phyloP scores from a whole-genome alignment of 2,888 invertebrate species.

The Xanthia icteritia region DNA sequence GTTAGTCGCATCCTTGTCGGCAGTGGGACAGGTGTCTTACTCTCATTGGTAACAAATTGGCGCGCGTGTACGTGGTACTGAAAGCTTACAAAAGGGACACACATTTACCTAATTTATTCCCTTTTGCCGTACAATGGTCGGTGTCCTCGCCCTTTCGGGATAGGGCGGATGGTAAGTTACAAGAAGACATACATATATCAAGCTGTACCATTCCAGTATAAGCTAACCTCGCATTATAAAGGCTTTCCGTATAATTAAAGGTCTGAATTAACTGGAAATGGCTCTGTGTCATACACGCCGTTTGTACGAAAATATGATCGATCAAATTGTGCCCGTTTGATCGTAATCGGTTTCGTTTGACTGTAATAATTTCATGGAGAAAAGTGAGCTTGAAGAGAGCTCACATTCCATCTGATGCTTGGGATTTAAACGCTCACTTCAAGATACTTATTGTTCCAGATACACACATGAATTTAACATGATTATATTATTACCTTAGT shows the following conservation, averaged over 20 bases:
- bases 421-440: too few relatives aligned
- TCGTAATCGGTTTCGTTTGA: neutral
- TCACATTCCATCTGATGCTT: too few relatives aligned
- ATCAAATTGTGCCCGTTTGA: conserved; percentile 13
- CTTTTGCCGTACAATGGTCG: conserved; percentile 13
- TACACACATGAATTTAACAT: neutral
- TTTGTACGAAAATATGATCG: neutral
- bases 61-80: conserved; percentile 16
- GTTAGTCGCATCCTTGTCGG: too few relatives aligned
- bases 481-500: neutral
- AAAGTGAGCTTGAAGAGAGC: too few relatives aligned
- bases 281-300: too few relatives aligned
- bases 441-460: neutral
- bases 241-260: neutral
- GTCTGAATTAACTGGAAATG: neutral
- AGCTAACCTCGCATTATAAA: neutral
- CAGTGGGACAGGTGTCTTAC: neutral
- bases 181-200: neutral
- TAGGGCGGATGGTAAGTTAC: neutral
- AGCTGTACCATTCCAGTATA: neutral
- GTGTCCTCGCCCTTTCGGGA: neutral
- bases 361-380: neutral
- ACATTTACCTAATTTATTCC: conserved; percentile 52
- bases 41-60: conserved; percentile 25
- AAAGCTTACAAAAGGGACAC: conserved; percentile 31